Base-by-base conservation (phyloP, 2,888 invertebrate species). In the Drosophila nr. perissopoda region DNA sequence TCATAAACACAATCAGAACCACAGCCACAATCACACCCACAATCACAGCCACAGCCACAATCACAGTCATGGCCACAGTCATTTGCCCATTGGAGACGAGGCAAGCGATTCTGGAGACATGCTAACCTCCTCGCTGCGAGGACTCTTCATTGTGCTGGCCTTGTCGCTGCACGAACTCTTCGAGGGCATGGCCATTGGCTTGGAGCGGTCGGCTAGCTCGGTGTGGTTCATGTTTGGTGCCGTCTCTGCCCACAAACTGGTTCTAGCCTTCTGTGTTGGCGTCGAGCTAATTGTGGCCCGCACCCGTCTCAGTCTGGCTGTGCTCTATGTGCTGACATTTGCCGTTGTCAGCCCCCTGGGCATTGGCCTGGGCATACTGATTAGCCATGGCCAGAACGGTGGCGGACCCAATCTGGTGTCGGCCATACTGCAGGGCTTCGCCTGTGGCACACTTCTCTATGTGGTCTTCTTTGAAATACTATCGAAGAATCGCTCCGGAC, bases 391-490 rank as follows among this genome's bases (percentile, higher is more conserved):
- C n/a, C 95, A 95, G 4, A 93, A 94, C 59, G 94, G 94, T 0
- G 94, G 94, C 0, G 94, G 95, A 0, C 94, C 95, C 4, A 95
- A 94, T 16, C 93, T 96, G 18, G 93, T 95, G 16, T 95, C 96
- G 2, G 95, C 95, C 65, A 94, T 96, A 29, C 73, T 92, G 34
- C 97, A 98, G 94, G 98, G 98, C 4, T 93, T 99, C 69, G 98
- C 99, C 0, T 96, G 97, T 58, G 99, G 99, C 33, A 99, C 99
- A 0, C 95, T 99, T 59, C 94, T 99, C 6, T 99, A 98, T 93
- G 98, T 99, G 18, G 98, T 98, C 16, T 98, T 98, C 94, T 98
- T 99, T 92, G 99, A 99, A 94, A 97, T 99, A 69, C 94, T 99
- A 89, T 95, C 95, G 13, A 94, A 93, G 70, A 91, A 92, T 62